A percentile compares a stretch with the other conserved stretches of the same genome.
phyloP scores from a whole-genome alignment of 2,113 vertebrate species.

The Actenoides lindsayi region DNA sequence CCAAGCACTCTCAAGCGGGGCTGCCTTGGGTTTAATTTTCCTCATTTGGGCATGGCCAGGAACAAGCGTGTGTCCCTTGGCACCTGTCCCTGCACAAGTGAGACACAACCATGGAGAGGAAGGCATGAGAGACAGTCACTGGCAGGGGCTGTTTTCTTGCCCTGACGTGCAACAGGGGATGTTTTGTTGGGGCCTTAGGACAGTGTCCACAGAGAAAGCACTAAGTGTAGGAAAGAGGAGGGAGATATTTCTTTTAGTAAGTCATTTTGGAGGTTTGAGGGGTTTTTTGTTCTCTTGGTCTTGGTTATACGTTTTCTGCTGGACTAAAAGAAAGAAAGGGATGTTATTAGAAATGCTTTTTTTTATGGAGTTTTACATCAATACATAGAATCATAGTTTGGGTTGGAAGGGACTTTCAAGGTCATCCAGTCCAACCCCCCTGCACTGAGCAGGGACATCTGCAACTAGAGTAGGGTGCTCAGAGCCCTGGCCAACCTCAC shows the following conservation, averaged over 20 bases:
- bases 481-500: not conserved
- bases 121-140: not conserved
- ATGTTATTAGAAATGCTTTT: not conserved
- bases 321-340: not conserved
- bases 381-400: not conserved
- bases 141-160: not conserved
- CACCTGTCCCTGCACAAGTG: not conserved
- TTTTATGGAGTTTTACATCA: not conserved
- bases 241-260: not conserved
- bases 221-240: not conserved
- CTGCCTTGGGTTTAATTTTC: not conserved
- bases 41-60: not conserved
- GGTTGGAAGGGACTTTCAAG: not conserved
- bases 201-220: not conserved
- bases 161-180: accelerated
- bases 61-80: not conserved
- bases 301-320: not conserved
- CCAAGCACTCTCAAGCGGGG: not conserved
- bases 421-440: not conserved
- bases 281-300: not conserved
- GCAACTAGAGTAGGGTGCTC: not conserved
- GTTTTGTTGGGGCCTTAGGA: not conserved
- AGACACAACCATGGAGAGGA: not conserved
- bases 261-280: not conserved
- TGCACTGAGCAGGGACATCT: not conserved